phyloP scores from a whole-genome alignment of 2,113 vertebrate genomes.

The Setophaga petechia region DNA sequence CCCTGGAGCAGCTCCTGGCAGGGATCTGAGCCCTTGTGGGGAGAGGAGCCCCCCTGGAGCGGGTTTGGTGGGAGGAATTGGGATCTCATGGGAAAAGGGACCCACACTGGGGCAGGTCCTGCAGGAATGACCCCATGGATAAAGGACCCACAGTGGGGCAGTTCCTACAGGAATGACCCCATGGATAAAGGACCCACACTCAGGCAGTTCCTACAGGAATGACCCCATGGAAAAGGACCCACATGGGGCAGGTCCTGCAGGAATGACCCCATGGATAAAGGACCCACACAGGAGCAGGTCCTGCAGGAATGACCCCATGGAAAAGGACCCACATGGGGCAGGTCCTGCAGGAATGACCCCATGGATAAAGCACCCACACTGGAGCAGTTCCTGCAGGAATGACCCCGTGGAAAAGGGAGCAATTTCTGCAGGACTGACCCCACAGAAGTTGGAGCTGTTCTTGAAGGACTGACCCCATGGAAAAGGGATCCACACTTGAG shows the following conservation, averaged over 20 bases:
- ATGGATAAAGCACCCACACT: neutral
- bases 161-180: neutral
- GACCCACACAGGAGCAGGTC: neutral
- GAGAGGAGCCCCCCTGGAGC: neutral
- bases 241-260: neutral
- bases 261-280: neutral
- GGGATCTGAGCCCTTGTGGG: neutral
- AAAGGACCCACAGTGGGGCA: no score
- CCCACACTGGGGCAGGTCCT: neutral
- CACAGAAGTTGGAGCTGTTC: no score
- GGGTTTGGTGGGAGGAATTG: neutral
- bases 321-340: no score
- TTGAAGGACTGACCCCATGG: neutral
- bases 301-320: neutral
- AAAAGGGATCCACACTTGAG: no score
- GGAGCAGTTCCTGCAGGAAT: neutral
- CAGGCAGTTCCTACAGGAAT: rapidly evolving
- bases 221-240: neutral
- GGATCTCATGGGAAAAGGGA: neutral
- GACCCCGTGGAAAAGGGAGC: no score
- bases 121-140: no score
- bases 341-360: neutral
- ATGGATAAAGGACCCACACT: neutral
- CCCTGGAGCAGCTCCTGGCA: neutral
- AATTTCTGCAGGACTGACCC: no score